Evolutionary conservation across 2,113 vertebrate species (phyloP).

Genomic region (Oryzias woworae): DNA sequence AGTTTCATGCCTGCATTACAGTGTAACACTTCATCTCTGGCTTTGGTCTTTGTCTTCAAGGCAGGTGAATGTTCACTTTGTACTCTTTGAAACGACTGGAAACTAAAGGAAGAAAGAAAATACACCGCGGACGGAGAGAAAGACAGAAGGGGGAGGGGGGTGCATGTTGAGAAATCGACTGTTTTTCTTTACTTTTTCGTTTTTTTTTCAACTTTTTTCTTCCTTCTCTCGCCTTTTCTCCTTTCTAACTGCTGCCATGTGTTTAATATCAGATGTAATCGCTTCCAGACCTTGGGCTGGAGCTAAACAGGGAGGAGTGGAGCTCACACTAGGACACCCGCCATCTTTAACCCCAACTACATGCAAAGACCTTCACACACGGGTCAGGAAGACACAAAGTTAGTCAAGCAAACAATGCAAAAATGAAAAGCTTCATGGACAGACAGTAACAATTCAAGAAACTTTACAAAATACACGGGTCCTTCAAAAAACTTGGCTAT

Average conservation of each 20-base stretch:
- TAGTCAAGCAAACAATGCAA: neutral
- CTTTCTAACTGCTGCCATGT: slow-evolving; percentile 81
- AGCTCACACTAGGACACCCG: slow-evolving; percentile 54
- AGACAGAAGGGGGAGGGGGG: slow-evolving; percentile 31
- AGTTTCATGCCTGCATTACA: no score
- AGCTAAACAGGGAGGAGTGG: slow-evolving; percentile 62
- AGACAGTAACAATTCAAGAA: no score
- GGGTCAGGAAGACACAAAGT: slow-evolving; percentile 11
- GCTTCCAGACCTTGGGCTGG: slow-evolving; percentile 75
- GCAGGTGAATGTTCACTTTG: slow-evolving; percentile 4
- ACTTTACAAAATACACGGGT: no score
- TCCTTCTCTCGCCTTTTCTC: slow-evolving; percentile 62
- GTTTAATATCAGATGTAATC: slow-evolving; percentile 84
- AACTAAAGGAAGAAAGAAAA: slow-evolving; percentile 24
- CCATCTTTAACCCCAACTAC: slow-evolving; percentile 61
- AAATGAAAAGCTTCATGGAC: neutral
- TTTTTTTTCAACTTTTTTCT: slow-evolving; percentile 28
- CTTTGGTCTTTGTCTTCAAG: slow-evolving; percentile 11
- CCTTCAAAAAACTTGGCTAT: no score
- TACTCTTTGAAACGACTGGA: slow-evolving; percentile 15
- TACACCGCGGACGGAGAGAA: slow-evolving; percentile 12
- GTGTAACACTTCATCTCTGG: slow-evolving; percentile 1
- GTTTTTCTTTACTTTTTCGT: slow-evolving; percentile 67
- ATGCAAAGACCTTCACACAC: slow-evolving; percentile 51
- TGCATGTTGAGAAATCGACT: slow-evolving; percentile 67